Percentiles rank a stretch among this genome's conserved stretches.
These are phyloP conservation scores for Anguilla pacifica DNA, from an alignment of 2,797 vertebrate genomes.

Conservation along the genomic window DNA sequence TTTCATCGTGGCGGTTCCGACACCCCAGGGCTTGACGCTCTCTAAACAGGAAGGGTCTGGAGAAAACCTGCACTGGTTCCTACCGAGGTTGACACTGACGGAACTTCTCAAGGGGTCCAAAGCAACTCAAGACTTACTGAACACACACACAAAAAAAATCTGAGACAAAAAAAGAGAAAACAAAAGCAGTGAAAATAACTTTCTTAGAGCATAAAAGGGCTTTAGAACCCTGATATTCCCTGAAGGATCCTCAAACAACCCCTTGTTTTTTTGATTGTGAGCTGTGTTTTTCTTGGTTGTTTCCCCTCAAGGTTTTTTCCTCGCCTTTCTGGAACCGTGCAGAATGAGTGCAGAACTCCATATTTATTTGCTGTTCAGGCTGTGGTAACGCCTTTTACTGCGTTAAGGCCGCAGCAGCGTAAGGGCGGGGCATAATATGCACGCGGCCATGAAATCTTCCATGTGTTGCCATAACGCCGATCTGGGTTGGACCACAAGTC, in stretches of 20 bases:
- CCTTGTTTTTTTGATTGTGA: slow-evolving; percentile 66
- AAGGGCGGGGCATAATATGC: not conserved
- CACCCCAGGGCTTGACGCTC: not conserved
- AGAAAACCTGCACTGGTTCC: not conserved
- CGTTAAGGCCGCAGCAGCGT: not conserved
- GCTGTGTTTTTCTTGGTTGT: slow-evolving; percentile 69
- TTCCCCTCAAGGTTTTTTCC: slow-evolving; percentile 68
- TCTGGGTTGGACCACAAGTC: not conserved
- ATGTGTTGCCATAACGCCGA: not conserved
- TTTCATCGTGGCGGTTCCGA: slow-evolving; percentile 28
- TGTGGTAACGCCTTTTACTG: not conserved
- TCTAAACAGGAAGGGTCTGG: slow-evolving; percentile 25
- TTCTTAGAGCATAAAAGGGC: slow-evolving; percentile 75
- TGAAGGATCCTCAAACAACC: slow-evolving; percentile 74
- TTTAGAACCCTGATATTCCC: slow-evolving; percentile 73
- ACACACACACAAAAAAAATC: slow-evolving; percentile 64
- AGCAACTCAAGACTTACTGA: slow-evolving; percentile 65
- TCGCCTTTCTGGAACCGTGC: slow-evolving; percentile 55
- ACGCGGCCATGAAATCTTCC: not conserved
- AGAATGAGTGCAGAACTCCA: slow-evolving; percentile 62
- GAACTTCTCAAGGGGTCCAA: slow-evolving; percentile 43
- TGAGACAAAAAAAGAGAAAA: slow-evolving; percentile 69
- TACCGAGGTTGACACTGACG: slow-evolving; percentile 17
- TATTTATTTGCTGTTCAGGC: slow-evolving; percentile 39
- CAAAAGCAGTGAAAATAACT: slow-evolving; percentile 61